Evolutionary conservation across 2,797 vertebrate genomes (phyloP).

Genomic region (Periophthalmus magnuspinnatus): DNA sequence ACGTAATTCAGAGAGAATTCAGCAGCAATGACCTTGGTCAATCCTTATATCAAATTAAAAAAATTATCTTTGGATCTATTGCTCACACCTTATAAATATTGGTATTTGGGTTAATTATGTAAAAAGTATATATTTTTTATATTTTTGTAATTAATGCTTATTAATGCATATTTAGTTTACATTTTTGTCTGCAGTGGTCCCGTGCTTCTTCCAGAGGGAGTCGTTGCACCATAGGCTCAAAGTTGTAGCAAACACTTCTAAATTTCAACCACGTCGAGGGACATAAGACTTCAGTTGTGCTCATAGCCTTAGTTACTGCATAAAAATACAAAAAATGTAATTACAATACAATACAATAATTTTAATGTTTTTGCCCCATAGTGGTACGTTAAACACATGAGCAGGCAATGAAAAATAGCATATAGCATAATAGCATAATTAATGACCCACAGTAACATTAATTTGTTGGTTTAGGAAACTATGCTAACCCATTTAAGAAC

Average conservation of each 20-base stretch:
- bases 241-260: conserved; percentile 87
- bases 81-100: too few species aligned
- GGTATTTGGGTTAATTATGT: too few species aligned
- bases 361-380: not conserved
- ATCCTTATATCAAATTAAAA: not conserved
- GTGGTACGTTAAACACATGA: not conserved
- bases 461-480: too few species aligned
- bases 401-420: not conserved
- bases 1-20: not conserved
- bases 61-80: not conserved
- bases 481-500: too few species aligned
- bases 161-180: conserved; percentile 59
- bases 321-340: conserved; percentile 28
- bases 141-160: too few species aligned
- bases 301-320: conserved; percentile 77
- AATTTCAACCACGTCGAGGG: conserved; percentile 90
- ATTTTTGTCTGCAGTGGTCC: conserved; percentile 86
- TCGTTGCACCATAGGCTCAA: conserved; percentile 84
- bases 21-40: not conserved
- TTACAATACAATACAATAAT: not conserved
- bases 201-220: conserved; percentile 83
- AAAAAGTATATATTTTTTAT: too few species aligned
- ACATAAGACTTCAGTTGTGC: conserved; percentile 75
- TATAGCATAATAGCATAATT: too few species aligned
- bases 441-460: too few species aligned